These are phyloP conservation scores for Lytechinus variegatus DNA, from an alignment of 35 echinoderm and acorn worm species.

Conservation along the genomic window DNA sequence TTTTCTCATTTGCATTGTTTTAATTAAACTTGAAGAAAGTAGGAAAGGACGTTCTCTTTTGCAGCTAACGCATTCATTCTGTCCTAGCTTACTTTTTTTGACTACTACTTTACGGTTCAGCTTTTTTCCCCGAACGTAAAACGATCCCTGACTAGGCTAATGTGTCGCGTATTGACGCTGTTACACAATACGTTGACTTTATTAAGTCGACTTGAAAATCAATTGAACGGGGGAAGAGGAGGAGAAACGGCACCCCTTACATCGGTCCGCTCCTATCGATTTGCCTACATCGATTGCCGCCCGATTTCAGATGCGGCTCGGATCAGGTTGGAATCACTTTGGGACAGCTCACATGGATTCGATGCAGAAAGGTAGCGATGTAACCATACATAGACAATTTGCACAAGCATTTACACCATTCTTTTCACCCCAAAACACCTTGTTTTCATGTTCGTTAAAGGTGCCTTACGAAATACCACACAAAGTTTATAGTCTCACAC, in stretches of 20 bases:
- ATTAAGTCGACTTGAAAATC: slow-evolving; percentile 28
- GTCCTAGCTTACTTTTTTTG: not conserved
- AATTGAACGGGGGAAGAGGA: slow-evolving; percentile 14
- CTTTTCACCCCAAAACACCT: no score
- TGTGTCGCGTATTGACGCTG: slow-evolving; percentile 32
- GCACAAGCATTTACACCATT: no score
- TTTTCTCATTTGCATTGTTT: not conserved
- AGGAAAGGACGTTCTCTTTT: not conserved
- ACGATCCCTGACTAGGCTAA: not conserved
- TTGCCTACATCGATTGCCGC: not conserved
- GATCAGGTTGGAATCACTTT: slow-evolving; percentile 19
- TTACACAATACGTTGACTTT: slow-evolving; percentile 43
- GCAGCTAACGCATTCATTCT: not conserved
- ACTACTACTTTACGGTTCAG: not conserved
- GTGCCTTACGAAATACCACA: no score
- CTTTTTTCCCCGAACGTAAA: not conserved
- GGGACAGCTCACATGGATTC: not conserved
- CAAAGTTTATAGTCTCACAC: no score
- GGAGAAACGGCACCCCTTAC: not conserved
- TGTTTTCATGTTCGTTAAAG: no score
- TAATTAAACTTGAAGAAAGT: not conserved
- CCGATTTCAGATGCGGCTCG: not conserved
- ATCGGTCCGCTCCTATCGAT: not conserved
- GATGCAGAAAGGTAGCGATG: not conserved
- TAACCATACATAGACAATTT: not conserved